Base-by-base conservation (phyloP, 2,888 invertebrate species). In the Piscicola geometra region DNA sequence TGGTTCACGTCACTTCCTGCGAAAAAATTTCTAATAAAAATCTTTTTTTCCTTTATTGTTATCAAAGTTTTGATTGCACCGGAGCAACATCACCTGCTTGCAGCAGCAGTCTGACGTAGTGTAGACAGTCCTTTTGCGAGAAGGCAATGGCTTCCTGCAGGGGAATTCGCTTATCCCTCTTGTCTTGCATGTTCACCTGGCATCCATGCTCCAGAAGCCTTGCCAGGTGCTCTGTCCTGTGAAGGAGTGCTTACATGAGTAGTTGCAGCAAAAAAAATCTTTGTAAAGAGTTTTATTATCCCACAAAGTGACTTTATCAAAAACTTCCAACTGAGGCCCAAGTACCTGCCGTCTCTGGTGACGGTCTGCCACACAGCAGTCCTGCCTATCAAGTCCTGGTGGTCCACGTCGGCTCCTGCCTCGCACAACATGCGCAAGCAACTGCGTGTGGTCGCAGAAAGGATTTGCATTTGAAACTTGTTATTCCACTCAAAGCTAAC, bases 141-240 rank as follows among this genome's bases (percentile, higher is more conserved):
- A 76, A 77, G 41, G 71, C 70, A n/a, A 78, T 67, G 28, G 78
- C 78, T 47, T 76, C 78, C 78, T 78, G 79, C 28, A 79, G 36
- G 25, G 79, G 76, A 28, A 76, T 78, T 60, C 77, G 52, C 25
- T 76, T 77, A 41, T 78, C 76, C 41, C 78, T 75, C 30, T 77
- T 76, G 64, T 79, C 79, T 15, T 60, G 71, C n/a, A 78, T 47
- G 71, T 77, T 76, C 30, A 78, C 56, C 33, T 73, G 71, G 33
- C 78, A 75, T 12, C 70, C 71, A 30, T 56, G 52, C n/a, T 47
- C 60, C 18, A 78, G 60, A n/a, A 78, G 76, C 30, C 60, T 35
- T 3, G 36, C 25, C 50, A 77, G 21, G 41, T 75, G 72, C 32
- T 50, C 25, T 41, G 47, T 73, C 60, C 77, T 52, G 41, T 77